These are phyloP conservation scores for Athetis lepigone DNA, from an alignment of 2,888 invertebrate genomes.

Conservation along the genomic window DNA sequence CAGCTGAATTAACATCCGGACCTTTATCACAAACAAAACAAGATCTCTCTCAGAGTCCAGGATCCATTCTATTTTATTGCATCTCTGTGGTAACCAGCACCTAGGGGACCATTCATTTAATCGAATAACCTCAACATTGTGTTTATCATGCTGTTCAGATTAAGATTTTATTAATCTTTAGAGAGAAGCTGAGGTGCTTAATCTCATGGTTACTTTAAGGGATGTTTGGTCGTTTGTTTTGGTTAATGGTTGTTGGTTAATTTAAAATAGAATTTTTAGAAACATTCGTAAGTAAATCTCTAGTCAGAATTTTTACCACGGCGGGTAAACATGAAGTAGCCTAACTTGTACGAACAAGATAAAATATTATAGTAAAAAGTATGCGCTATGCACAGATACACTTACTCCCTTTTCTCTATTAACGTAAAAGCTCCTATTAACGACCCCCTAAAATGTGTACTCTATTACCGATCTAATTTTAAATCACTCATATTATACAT, in stretches of 20 bases:
- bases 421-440: too few relatives aligned
- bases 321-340: not conserved
- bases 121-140: conserved; percentile 67
- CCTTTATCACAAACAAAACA: conserved; percentile 61
- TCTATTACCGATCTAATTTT: too few relatives aligned
- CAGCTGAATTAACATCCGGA: conserved; percentile 54
- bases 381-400: too few relatives aligned
- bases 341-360: too few relatives aligned
- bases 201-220: conserved; percentile 33
- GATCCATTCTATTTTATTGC: conserved; percentile 71
- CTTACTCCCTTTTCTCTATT: too few relatives aligned
- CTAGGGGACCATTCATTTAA: conserved; percentile 71
- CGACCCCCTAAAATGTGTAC: too few relatives aligned
- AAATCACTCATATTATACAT: too few relatives aligned
- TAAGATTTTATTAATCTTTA: conserved; percentile 63
- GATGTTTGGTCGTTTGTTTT: conserved; percentile 25
- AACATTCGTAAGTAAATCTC: too few relatives aligned
- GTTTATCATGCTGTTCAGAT: conserved; percentile 59
- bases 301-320: too few relatives aligned
- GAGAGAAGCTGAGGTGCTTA: conserved; percentile 49
- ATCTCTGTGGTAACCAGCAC: conserved; percentile 61
- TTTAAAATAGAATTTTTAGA: not conserved
- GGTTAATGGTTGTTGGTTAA: not conserved
- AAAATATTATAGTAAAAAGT: too few relatives aligned
- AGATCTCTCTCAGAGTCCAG: conserved; percentile 56